Evolutionary conservation across 2,797 vertebrate genomes (phyloP).

Genomic region (Hyperoplus lanceolatus): DNA sequence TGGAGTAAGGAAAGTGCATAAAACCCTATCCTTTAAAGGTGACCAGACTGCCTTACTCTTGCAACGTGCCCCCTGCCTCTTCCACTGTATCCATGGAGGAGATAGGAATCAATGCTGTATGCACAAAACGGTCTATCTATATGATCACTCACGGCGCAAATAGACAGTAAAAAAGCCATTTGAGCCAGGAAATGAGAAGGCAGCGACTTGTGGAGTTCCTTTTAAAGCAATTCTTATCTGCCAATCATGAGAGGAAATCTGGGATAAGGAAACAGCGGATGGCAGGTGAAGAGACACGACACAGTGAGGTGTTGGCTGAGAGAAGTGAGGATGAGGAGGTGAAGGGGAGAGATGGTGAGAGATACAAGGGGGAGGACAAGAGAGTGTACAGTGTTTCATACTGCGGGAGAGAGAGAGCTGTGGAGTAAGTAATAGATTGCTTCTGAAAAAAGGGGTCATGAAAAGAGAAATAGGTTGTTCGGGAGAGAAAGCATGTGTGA

Average conservation of each 20-base stretch:
- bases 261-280: constrained; percentile 71
- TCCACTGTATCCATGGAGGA: constrained; percentile 36
- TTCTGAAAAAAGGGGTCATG: constrained; percentile 56
- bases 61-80: neutral
- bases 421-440: constrained; percentile 62
- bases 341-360: constrained; percentile 38
- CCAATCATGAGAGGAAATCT: constrained; percentile 70
- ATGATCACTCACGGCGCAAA: constrained; percentile 73
- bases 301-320: constrained; percentile 23
- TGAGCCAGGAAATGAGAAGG: constrained; percentile 76
- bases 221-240: constrained; percentile 69
- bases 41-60: neutral
- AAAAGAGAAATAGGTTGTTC: constrained; percentile 39
- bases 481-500: constrained; percentile 38
- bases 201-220: constrained; percentile 69
- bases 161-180: constrained; percentile 72
- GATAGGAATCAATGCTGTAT: constrained; percentile 53
- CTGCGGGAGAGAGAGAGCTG: constrained; percentile 12
- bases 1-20: neutral
- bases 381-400: constrained; percentile 25
- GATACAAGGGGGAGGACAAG: constrained; percentile 24
- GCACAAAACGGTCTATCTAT: constrained; percentile 34
- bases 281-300: constrained; percentile 53
- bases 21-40: constrained; percentile 28
- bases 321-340: constrained; percentile 43